These are phyloP conservation scores for Rhinolophus ferrumequinum DNA, from an alignment of 2,113 vertebrate genomes.

Conservation along the genomic window DNA sequence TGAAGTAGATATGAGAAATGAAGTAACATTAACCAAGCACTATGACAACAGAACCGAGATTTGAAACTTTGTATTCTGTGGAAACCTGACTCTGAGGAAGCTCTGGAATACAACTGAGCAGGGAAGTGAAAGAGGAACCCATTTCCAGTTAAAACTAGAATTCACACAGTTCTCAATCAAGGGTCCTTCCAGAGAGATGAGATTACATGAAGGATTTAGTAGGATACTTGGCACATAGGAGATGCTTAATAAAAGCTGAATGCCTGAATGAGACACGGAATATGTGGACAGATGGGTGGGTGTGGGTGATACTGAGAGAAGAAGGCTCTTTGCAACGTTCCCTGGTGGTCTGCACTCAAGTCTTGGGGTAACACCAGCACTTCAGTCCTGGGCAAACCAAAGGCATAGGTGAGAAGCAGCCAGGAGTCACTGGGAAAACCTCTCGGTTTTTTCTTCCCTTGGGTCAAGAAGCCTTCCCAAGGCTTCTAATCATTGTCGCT, in stretches of 20 bases:
- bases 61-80: not conserved
- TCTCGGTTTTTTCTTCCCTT: slow-evolving; percentile 47
- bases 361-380: not conserved
- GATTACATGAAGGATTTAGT: not conserved
- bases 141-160: not conserved
- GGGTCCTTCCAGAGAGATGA: not conserved
- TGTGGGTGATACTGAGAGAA: not conserved
- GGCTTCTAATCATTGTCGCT: slow-evolving; percentile 77
- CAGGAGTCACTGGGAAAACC: slow-evolving; percentile 24
- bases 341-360: slow-evolving; percentile 68
- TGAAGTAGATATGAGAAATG: not conserved
- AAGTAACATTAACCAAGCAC: not conserved
- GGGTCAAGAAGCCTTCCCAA: too few relatives aligned
- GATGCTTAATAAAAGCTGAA: not conserved
- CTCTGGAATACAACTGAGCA: not conserved
- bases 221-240: not conserved
- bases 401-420: not conserved
- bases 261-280: not conserved
- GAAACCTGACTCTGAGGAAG: not conserved
- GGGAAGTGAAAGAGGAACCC: not conserved
- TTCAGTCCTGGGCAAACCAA: not conserved
- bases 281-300: rapidly evolving
- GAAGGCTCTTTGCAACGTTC: not conserved
- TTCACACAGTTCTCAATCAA: not conserved
- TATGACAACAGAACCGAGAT: not conserved